These are phyloP conservation scores for Siphamia tubifer DNA, from an alignment of 2,113 vertebrate species.

Conservation along the genomic window DNA sequence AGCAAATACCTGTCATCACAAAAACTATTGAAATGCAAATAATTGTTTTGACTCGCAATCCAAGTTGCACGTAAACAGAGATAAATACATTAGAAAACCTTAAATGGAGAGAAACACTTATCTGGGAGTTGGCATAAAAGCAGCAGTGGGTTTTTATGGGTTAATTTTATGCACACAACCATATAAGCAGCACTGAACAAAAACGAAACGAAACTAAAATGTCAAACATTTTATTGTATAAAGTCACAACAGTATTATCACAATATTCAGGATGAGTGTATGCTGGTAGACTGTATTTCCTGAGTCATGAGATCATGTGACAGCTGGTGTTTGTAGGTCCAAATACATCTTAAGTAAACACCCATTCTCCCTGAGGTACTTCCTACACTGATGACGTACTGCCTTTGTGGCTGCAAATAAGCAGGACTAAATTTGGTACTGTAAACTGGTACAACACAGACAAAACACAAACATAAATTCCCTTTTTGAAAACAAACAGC, in stretches of 20 bases:
- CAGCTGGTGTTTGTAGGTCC: slow-evolving; percentile 8
- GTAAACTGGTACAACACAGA: slow-evolving; percentile 17
- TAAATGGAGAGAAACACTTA: no score
- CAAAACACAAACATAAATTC: slow-evolving; percentile 57
- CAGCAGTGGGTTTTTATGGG: no score
- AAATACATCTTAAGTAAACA: slow-evolving; percentile 20
- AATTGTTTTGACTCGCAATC: no score
- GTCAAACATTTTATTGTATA: slow-evolving; percentile 13
- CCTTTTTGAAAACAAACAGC: slow-evolving; percentile 52
- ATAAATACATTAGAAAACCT: no score
- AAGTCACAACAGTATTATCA: not conserved
- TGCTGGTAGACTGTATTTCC: slow-evolving; percentile 20
- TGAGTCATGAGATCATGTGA: slow-evolving; percentile 28
- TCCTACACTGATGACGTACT: slow-evolving; percentile 17
- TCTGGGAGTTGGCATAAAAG: no score
- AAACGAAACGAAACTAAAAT: not conserved
- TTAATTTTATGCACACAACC: not conserved
- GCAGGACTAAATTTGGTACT: slow-evolving; percentile 26
- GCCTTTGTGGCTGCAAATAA: slow-evolving; percentile 38
- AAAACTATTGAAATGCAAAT: no score
- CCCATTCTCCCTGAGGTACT: slow-evolving; percentile 54
- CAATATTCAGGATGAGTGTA: not conserved
- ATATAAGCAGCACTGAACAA: not conserved
- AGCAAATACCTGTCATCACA: no score
- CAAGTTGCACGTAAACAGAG: no score